phyloP scores from a whole-genome alignment of 1,140 invertebrate species.

The Bombus pascuorum region DNA sequence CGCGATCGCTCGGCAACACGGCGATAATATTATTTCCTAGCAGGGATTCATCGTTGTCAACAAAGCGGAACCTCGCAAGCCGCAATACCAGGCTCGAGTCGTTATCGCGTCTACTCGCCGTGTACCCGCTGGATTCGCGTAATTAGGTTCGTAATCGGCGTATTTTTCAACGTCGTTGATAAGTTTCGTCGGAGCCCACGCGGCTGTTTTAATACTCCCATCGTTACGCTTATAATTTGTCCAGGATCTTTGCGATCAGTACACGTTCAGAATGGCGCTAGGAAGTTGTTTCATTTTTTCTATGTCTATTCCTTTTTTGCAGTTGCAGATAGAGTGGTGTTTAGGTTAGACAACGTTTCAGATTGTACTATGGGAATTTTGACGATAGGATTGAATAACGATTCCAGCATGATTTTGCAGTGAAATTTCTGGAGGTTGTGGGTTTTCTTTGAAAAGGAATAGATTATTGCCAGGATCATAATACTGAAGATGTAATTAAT shows the following conservation, averaged over 20 bases:
- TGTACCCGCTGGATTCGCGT: conserved; percentile 19
- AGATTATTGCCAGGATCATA: no score
- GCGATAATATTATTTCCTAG: conserved; percentile 46
- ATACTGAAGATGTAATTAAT: no score
- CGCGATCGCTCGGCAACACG: conserved; percentile 7
- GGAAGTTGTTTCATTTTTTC: neutral
- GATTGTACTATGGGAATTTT: no score
- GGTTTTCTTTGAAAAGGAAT: no score
- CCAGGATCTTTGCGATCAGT: no score
- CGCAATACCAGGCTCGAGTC: neutral
- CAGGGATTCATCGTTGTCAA: conserved; percentile 44
- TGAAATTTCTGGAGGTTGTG: no score
- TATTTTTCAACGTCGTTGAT: conserved; percentile 52
- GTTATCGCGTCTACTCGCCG: conserved; percentile 31
- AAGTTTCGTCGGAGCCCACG: neutral
- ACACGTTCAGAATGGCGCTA: no score
- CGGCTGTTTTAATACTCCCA: conserved; percentile 4
- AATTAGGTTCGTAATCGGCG: conserved; percentile 48
- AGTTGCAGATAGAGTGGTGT: no score
- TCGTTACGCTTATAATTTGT: no score
- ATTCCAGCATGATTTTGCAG: no score
- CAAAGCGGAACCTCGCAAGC: conserved; percentile 48
- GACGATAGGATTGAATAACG: no score
- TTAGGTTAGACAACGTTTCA: no score
- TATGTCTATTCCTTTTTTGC: neutral